These are phyloP conservation scores for Tiphia femorata DNA, from an alignment of 2,888 invertebrate genomes.

Conservation along the genomic window DNA sequence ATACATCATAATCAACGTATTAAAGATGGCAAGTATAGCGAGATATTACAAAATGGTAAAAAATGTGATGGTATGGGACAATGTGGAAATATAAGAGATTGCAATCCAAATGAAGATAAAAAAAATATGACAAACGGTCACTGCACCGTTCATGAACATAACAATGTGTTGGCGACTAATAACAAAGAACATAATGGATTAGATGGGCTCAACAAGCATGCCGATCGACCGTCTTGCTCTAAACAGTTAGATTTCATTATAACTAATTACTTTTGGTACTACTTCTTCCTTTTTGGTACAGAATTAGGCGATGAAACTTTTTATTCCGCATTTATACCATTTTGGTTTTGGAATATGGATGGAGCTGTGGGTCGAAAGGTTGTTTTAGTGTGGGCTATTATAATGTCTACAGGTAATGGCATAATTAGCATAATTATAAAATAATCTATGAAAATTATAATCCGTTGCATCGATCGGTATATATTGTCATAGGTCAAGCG, in stretches of 20 bases:
- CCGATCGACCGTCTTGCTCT: too few species aligned
- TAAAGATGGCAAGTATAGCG: too few species aligned
- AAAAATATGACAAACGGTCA: neutral
- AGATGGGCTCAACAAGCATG: too few species aligned
- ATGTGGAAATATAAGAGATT: neutral
- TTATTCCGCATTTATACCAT: slow-evolving; percentile 91
- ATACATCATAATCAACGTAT: slow-evolving; percentile 64
- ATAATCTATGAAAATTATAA: slow-evolving; percentile 2
- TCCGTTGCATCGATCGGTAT: slow-evolving; percentile 35
- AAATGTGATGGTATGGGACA: neutral
- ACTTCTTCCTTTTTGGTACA: slow-evolving; percentile 86
- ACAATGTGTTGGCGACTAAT: neutral
- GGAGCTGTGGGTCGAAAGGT: slow-evolving; percentile 87
- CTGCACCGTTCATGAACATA: neutral
- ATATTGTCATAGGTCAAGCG: slow-evolving; percentile 77
- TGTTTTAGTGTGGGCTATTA: slow-evolving; percentile 84
- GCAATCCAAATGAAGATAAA: neutral
- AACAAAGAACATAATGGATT: too few species aligned
- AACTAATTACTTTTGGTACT: slow-evolving; percentile 85
- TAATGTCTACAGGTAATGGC: slow-evolving; percentile 85
- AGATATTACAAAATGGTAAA: neutral
- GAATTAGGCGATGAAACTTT: slow-evolving; percentile 92
- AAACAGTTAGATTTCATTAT: slow-evolving; percentile 70
- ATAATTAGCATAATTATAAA: neutral
- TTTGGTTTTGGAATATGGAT: slow-evolving; percentile 96